Evolutionary conservation across 2,113 vertebrate species (phyloP).

Genomic region (Girardinichthys multiradiatus): DNA sequence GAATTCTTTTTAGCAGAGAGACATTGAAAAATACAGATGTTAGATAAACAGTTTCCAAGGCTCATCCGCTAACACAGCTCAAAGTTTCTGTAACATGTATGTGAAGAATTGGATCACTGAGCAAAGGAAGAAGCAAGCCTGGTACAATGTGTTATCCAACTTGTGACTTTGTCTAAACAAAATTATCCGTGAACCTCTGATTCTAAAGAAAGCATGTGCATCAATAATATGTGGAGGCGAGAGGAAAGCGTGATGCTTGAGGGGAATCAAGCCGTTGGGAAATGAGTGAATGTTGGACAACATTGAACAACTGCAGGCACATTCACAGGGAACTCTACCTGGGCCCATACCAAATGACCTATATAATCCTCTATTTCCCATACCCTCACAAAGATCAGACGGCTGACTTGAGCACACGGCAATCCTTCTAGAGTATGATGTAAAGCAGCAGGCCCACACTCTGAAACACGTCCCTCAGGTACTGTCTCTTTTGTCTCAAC

Average conservation of each 20-base stretch:
- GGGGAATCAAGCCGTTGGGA: neutral
- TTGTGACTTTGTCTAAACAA: neutral
- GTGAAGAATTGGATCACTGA: neutral
- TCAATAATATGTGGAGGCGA: neutral
- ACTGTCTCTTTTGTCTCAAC: conserved; percentile 60
- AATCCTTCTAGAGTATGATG: conserved; percentile 17
- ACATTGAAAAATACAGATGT: too few relatives aligned
- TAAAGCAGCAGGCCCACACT: conserved; percentile 34
- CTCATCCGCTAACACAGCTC: too few relatives aligned
- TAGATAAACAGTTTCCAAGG: too few relatives aligned
- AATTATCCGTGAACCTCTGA: neutral
- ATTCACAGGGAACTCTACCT: neutral
- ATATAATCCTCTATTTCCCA: neutral
- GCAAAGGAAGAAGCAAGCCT: neutral
- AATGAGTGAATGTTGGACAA: neutral
- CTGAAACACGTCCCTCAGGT: conserved; percentile 55
- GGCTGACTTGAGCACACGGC: neutral
- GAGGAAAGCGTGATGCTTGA: neutral
- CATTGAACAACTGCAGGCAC: neutral
- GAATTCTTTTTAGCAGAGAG: neutral
- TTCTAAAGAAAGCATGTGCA: neutral
- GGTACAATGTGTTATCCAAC: neutral
- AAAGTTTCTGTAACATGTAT: neutral
- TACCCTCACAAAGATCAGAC: neutral
- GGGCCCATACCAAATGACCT: neutral